Evolutionary conservation across 2,888 invertebrate genomes (phyloP).

Genomic region (Pristionchus entomophagus): DNA sequence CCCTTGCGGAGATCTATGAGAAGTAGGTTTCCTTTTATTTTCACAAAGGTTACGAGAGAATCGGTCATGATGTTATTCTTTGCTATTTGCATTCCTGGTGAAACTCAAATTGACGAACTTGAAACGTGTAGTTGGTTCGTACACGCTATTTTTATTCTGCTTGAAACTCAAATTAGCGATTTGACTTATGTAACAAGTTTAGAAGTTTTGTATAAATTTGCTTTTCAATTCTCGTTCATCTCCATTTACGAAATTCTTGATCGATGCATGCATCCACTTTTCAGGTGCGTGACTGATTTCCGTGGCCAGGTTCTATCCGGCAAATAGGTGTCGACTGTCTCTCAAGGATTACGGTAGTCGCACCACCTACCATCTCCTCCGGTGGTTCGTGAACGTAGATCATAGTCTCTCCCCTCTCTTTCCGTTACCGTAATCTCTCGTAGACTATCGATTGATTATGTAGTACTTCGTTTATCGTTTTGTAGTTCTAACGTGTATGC

Average conservation of each 20-base stretch:
- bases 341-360: constrained; percentile 37
- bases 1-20: constrained; percentile 60
- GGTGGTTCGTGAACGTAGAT: constrained; percentile 35
- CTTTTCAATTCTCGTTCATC: neutral
- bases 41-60: too few species aligned
- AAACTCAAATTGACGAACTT: too few species aligned
- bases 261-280: neutral
- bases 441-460: constrained; percentile 38
- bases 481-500: constrained; percentile 37
- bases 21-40: too few species aligned
- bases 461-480: constrained; percentile 31
- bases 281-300: constrained; percentile 45
- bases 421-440: neutral
- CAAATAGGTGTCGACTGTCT: constrained; percentile 34
- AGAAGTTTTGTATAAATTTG: too few species aligned
- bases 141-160: too few species aligned
- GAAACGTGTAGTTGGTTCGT: too few species aligned
- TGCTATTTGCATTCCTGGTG: too few species aligned
- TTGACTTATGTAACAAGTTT: neutral
- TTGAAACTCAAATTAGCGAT: neutral
- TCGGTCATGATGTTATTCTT: too few species aligned
- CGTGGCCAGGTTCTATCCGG: constrained; percentile 45
- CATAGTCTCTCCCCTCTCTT: neutral
- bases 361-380: neutral
- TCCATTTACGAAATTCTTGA: neutral